Evolutionary conservation across 2,888 invertebrate species (phyloP), one percentile per base, ranked within the genome.

Genomic region (Cephonodes hylas): DNA sequence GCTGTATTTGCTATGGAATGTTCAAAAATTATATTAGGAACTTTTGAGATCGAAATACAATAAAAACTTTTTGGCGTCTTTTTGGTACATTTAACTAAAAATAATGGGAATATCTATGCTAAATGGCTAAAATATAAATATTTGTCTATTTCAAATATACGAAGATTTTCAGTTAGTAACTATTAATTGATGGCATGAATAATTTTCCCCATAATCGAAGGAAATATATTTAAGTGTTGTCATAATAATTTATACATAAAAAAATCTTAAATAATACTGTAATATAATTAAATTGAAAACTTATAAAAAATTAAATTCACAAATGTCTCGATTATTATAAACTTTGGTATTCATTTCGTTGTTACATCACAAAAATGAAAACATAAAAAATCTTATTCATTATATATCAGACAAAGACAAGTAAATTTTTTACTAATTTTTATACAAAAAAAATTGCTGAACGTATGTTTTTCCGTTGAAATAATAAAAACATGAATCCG

Each of bases 21-120:
- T 60, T 34, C 8, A 15, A 48, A 15, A 38, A 42, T 0, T 20
- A 23, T 22, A 23, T 13, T 22, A 48, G 48, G 48, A 60, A 60
- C 48, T 10, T 48, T 38, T 53, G 60, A 60, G 48, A 60, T 60
- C 60, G 23, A n/a, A 31, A 18, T 18, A 48, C 10, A 59, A 27
- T 10, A 13, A 38, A 42, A 58, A 42, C 23, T 0, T n/a, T 42
- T 23, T 10, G 31, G 38, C 44, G 18, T 44, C 20, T 18, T 18
- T 44, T 8, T 10, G 7, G 8, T 44, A 44, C 20, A 44, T 1
- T 44, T 25, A 48, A 48, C 13, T n/a, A 48, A 20, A 23, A 23
- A 2, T 38, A 22, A 42, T 38, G 8, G 22, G 8, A 20, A 38
- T 20, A n/a, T 10, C 38, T 7, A n/a, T 57, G 13, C 27, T 25